Conservation (phyloP, 2,113 vertebrate genomes). For the Onychostoma macrolepis region DNA sequence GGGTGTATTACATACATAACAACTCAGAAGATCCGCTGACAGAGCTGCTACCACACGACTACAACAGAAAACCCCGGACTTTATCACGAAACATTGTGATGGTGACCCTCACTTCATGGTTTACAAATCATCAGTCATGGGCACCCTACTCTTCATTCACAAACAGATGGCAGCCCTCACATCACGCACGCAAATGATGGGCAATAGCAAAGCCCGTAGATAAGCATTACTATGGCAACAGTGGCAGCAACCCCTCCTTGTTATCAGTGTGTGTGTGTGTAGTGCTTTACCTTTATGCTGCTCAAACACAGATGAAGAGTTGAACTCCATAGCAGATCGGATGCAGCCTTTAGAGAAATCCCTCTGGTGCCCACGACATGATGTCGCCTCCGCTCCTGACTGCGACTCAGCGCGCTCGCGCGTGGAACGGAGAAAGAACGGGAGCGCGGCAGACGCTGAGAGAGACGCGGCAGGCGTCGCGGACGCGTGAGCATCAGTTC, state of each 20-base stretch:
- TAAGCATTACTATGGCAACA: conserved; percentile 64
- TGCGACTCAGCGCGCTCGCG: not conserved
- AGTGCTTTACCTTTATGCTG: conserved; percentile 84
- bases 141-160: not conserved
- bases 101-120: not conserved
- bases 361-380: conserved; percentile 32
- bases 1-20: not conserved
- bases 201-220: conserved; percentile 32
- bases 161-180: conserved; percentile 6
- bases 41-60: not conserved
- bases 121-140: not conserved
- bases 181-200: conserved; percentile 19
- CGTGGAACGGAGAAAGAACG: not conserved
- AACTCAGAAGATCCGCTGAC: not conserved
- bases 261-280: not conserved
- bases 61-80: not conserved
- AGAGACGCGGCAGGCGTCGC: not conserved
- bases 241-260: conserved; percentile 41
- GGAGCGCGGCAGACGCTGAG: not conserved
- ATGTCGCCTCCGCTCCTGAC: not conserved
- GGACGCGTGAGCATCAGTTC: conserved; percentile 25
- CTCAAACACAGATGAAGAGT: conserved; percentile 83
- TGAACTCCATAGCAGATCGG: conserved; percentile 83
- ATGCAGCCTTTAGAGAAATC: conserved; percentile 28
- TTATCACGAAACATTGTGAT: not conserved